Evolutionary conservation across 2,888 invertebrate species (phyloP), one percentile per base, ranked within the genome.

Genomic region (Theodoxus fluviatilis): DNA sequence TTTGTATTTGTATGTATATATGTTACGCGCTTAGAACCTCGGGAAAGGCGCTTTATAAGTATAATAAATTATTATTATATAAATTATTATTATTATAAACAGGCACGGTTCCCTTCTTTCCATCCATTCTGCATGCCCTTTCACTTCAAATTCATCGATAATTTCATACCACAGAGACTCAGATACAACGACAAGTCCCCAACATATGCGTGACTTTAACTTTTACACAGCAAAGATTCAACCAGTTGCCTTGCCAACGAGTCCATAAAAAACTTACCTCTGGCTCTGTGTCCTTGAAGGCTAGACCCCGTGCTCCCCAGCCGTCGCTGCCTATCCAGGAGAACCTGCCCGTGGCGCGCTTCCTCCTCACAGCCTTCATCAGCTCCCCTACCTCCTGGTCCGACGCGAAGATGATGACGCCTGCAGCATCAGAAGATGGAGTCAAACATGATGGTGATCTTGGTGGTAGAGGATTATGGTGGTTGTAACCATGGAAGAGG

Each of bases 271-370:
- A 18, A 66, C 71, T 65, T 70, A 83, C 83, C 77, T 80, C 78
- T 15, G 73, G 72, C 63, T 85, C 84, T 40, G 83, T 84, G 18
- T 82, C 82, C 9, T 79, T 75, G 37, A 82, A 85, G 15, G 85
- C 87, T 38, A 87, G 73, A 1, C 81, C 82, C 63, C 96, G 88
- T 6, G 95, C 96, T 82, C 94, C 94, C 97, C 97, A 97, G 0
- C 97, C 97, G 83, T 97, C 97, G 38, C 95, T 95, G 0, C 97
- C 97, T 49, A 97, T 95, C 96, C 96, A 97, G 70, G 94, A 93
- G 89, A 97, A 98, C 68, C 92, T 90, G 6, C 94, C 93, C 0
- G 96, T 95, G 12, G 94, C 94, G 84, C 95, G 95, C 74, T 91
- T 91, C 3, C 96, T 90, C 71, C 94, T 91, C 0, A 96, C 94